Base-by-base conservation (phyloP, 2,797 vertebrate species). In the Neosilurus hyrtlii region DNA sequence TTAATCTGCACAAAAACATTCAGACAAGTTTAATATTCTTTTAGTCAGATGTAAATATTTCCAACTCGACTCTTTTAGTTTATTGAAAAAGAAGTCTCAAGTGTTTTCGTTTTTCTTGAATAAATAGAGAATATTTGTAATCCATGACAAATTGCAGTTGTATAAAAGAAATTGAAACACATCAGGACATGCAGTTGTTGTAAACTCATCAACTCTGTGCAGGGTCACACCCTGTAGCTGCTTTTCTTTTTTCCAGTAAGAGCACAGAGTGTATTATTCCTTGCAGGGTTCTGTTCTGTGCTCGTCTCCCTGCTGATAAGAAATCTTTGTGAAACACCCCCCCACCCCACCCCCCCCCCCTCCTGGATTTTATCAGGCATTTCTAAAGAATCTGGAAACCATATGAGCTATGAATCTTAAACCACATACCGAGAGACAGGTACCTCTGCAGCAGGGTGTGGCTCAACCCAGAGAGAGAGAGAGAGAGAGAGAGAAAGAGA, bases 321-420 rank as follows among this genome's bases (percentile, higher is more conserved):
- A 54, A 35, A 10, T 24, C 0, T 16, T 5, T 6, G n/a, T n/a
- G 43, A 15, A 4, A 61, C 61, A 66, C 43, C 70, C 37, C 54
- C 71, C 49, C n/a, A n/a, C n/a, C n/a, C n/a, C n/a, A n/a, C n/a
- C n/a, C n/a, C n/a, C n/a, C n/a, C n/a, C n/a, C n/a, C n/a, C n/a
- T n/a, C n/a, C n/a, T n/a, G 35, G 43, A 43, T 59, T 80, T 67
- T 65, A 86, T 59, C 54, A 82, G 61, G 81, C 30, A 54, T 79
- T 82, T 76, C 57, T 9, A 2, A n/a, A 35, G 72, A 86, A 88
- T 86, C 83, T 91, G 85, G 87, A 77, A 70, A 72, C 80, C 87
- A 86, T 67, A 87, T 85, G 85, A 14, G 61, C 71, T 49, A 20
- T 51, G 70, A 80, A 74, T 74, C 62, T n/a, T 80, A 3, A 52